A percentile compares a stretch with the other conserved stretches of the same genome.
Evolutionary conservation across 2,113 vertebrate genomes (phyloP).

Genomic region (Eleginops maclovinus): DNA sequence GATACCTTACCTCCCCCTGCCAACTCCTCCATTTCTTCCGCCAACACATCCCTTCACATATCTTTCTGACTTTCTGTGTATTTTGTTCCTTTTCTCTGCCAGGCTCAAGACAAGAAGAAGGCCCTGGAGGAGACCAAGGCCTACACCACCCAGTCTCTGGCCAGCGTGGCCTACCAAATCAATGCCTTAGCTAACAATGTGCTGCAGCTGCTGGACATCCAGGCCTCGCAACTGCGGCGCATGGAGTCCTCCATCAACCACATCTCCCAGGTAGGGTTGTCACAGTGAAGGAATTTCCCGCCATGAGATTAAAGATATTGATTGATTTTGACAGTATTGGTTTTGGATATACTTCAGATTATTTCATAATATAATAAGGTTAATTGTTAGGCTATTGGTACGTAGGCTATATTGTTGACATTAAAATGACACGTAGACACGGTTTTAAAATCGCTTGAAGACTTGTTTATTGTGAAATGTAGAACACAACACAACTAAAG

Average conservation of each 20-base stretch:
- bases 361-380: too few relatives aligned
- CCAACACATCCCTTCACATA: slow-evolving; percentile 33
- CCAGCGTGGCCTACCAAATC: slow-evolving; percentile 99
- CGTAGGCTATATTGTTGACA: too few relatives aligned
- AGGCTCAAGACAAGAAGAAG: slow-evolving; percentile 99
- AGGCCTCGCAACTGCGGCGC: slow-evolving; percentile 96
- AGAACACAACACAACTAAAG: too few relatives aligned
- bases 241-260: slow-evolving; percentile 99
- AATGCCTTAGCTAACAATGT: slow-evolving; percentile 99
- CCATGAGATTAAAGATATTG: too few relatives aligned
- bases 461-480: too few relatives aligned
- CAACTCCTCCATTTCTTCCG: slow-evolving; percentile 33
- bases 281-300: background rate
- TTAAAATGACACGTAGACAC: too few relatives aligned
- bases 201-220: slow-evolving; percentile 97
- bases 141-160: slow-evolving; percentile 98
- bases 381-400: too few relatives aligned
- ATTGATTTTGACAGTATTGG: too few relatives aligned
- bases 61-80: slow-evolving; percentile 24
- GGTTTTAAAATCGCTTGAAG: too few relatives aligned
- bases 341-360: too few relatives aligned
- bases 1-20: slow-evolving; percentile 24
- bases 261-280: slow-evolving; percentile 86
- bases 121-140: slow-evolving; percentile 99
- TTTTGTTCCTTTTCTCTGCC: slow-evolving; percentile 44